These are phyloP conservation scores for Gandaritis pyraliata DNA, from an alignment of 2,888 invertebrate species.

Conservation along the genomic window DNA sequence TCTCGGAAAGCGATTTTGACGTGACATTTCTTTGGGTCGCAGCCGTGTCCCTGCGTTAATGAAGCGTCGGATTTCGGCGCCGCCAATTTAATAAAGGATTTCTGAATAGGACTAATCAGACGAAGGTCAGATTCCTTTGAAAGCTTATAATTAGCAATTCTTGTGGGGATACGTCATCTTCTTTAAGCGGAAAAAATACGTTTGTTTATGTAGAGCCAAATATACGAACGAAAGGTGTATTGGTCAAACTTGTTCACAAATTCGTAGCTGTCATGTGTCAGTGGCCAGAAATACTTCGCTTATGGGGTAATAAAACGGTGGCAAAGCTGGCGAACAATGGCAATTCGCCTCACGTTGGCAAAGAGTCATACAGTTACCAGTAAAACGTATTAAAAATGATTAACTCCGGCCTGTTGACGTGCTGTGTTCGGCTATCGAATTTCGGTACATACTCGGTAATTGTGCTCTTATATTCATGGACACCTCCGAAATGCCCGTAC, in stretches of 20 bases:
- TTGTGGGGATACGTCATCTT: conserved; percentile 39
- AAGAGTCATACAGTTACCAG: conserved; percentile 58
- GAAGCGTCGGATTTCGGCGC: conserved; percentile 80
- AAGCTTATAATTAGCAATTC: conserved; percentile 51
- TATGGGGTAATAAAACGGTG: conserved; percentile 63
- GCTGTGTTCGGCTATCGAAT: conserved; percentile 75
- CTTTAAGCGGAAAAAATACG: conserved; percentile 25
- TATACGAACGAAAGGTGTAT: conserved; percentile 2
- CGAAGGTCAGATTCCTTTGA: conserved; percentile 55
- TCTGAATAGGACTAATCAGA: conserved; percentile 60
- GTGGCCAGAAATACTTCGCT: conserved; percentile 45
- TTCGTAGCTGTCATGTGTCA: conserved; percentile 42
- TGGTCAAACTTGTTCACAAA: conserved; percentile 31
- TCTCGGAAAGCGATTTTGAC: conserved; percentile 80
- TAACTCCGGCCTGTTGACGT: conserved; percentile 81
- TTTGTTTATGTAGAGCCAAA: conserved; percentile 3
- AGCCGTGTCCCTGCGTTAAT: conserved; percentile 76
- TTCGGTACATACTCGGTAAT: conserved; percentile 59
- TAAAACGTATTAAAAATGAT: conserved; percentile 79
- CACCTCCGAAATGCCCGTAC: conserved; percentile 17
- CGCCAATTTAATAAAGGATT: conserved; percentile 63
- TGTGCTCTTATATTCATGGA: conserved; percentile 30
- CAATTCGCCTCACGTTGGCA: conserved; percentile 58
- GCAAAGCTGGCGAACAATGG: conserved; percentile 70
- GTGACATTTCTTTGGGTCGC: conserved; percentile 78